Evolutionary conservation across 2,113 vertebrate species (phyloP), one percentile per base, ranked within the genome.

Genomic region (Zeus faber): DNA sequence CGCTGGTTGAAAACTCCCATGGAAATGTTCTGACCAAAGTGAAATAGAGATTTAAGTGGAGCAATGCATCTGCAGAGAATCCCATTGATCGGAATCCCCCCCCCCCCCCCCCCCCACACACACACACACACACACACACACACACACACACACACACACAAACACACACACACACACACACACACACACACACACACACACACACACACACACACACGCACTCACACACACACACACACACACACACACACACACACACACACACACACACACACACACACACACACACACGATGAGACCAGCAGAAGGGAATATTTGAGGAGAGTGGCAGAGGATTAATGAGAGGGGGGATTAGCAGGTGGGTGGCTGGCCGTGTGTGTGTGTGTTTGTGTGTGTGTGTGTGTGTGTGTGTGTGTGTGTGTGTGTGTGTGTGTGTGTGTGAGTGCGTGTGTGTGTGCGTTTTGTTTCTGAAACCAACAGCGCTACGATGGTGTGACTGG

Each of bases 341-440:
- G 93, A 94, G 94, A 87, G 89, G 86, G 90, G 88, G 92, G 93
- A 94, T 95, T 96, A 96, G 91, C 92, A n/a, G n/a, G n/a, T n/a
- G n/a, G 93, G 92, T 89, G 67, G 76, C 70, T 76, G 69, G 63
- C 65, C 71, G 67, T 67, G 55, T 69, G 47, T 70, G 50, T 76
- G 54, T 69, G 7, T 47, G 23, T 62, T 24, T 37, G 53, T 46
- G 49, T 26, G 21, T 26, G 13, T 25, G 40, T 20, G 20, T 18
- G 21, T 31, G 49, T 31, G 27, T 52, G 47, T 17, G 89, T 83
- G 84, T 85, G 65, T 71, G 59, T 72, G 8, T 49, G 46, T 58
- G 33, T 25, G 47, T 62, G 51, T 72, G 59, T 49, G 65, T 54
- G 27, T 61, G 11, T 4, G 44, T 21, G 43, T 43, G 44, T 24